Evolutionary conservation across 2,888 invertebrate species (phyloP), one percentile per base, ranked within the genome.

Genomic region (Orthosia gracilis): DNA sequence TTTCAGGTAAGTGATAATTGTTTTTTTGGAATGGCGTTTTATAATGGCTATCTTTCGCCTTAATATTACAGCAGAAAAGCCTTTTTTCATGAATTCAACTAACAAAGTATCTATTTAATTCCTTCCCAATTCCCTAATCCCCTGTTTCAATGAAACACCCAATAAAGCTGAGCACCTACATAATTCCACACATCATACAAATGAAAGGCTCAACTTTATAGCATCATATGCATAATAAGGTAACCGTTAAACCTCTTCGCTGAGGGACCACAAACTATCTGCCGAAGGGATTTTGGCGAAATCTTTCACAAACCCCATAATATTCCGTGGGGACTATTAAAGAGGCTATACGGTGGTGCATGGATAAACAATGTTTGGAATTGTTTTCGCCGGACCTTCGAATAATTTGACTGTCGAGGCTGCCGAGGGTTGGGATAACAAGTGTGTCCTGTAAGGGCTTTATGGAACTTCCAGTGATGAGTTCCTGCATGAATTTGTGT

Each of bases 321-420:
- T 86, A 85, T 86, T 87, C 86, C 82, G 64, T 52, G 67, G 86
- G 67, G 86, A 80, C 84, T 76, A 77, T 81, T 78, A 85, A 86
- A 76, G 75, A 76, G 59, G 63, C 69, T 64, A 58, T 75, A 57
- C 59, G 68, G 59, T 23, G 57, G 73, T 87, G 83, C 83, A 83
- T 87, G 85, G 84, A 82, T 86, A 85, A 85, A 85, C 87, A 85
- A 87, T 85, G 84, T 85, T 85, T 69, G 76, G 76, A 77, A 87
- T 85, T 83, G 85, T 86, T 85, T 86, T 69, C 70, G 50, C 78
- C 64, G 80, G 86, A 73, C 84, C 76, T 59, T 59, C 54, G 68
- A 68, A 85, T 86, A 85, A 69, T 86, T 78, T 40, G 21, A 52
- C 17, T 40, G 75, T 74, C 63, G 45, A 40, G 76, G 49, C 40